A percentile compares a stretch with the other conserved stretches of the same genome.
Evolutionary conservation across 2,888 invertebrate species (phyloP).

Genomic region (Mycalesis mineus): DNA sequence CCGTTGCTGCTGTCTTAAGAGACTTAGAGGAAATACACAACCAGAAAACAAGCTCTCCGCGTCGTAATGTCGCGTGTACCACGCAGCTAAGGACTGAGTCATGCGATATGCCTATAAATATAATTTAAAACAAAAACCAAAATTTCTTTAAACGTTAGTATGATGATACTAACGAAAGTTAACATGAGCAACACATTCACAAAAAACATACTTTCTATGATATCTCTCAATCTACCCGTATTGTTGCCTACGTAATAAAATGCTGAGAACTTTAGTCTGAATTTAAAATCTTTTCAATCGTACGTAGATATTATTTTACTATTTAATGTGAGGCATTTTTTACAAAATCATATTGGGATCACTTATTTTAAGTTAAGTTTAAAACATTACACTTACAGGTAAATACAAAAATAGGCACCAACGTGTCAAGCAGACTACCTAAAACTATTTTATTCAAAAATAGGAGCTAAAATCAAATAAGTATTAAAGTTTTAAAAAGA

Average conservation of each 20-base stretch:
- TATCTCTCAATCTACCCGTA: background rate
- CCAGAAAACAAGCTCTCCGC: too few species aligned
- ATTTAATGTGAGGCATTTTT: background rate
- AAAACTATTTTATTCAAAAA: slow-evolving; percentile 36
- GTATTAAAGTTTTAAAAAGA: slow-evolving; percentile 24
- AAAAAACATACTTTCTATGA: too few species aligned
- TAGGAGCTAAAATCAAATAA: slow-evolving; percentile 19
- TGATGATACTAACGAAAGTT: too few species aligned
- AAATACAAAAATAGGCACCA: slow-evolving; percentile 59
- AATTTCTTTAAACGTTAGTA: too few species aligned
- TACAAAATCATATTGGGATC: slow-evolving; percentile 5
- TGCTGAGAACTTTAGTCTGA: background rate
- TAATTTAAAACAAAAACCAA: too few species aligned
- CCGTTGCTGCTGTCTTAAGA: too few species aligned
- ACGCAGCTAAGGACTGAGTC: too few species aligned
- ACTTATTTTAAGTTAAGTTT: slow-evolving; percentile 27
- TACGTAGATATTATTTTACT: background rate
- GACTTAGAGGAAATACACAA: too few species aligned
- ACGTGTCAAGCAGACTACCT: slow-evolving; percentile 58
- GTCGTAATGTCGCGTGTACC: too few species aligned
- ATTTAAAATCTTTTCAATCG: background rate
- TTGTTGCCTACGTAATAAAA: background rate
- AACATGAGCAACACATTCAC: too few species aligned
- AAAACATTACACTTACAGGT: slow-evolving; percentile 33
- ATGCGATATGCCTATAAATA: too few species aligned